Evolutionary conservation across 1,140 invertebrate species (phyloP), one percentile per base, ranked within the genome.

Genomic region (Vanessa atalanta): DNA sequence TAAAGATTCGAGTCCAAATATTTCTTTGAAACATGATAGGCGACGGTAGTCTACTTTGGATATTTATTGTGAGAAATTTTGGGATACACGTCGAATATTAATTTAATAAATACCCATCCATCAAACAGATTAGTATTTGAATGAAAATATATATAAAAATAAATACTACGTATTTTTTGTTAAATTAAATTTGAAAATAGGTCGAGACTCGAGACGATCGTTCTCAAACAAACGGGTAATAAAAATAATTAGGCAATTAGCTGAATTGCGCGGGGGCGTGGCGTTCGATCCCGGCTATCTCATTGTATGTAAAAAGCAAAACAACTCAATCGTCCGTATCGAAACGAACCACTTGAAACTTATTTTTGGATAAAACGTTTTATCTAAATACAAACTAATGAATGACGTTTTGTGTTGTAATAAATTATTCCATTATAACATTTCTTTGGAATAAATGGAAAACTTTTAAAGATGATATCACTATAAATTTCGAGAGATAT

Each of bases 191-290:
- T 88, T 84, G 77, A 86, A 88, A 88, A 89, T 87, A 80, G 84
- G 76, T 81, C 80, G 77, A 80, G 80, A 84, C 77, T 43, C 57
- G 57, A 78, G 79, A 70, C 79, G 57, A 8, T 77, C 68, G 73
- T 57, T 57, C 72, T 65, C 79, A 85, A 88, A 89, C 85, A 85
- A 88, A 88, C 81, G 84, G 88, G 87, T 83, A 88, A 89, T 91
- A 91, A 91, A 91, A 91, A 90, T 91, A 89, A 90, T 90, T 85
- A 89, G 84, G 79, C 88, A 87, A 88, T 91, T 89, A 88, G 79
- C 70, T 73, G 79, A 85, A 84, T 84, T 83, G 83, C 63, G 82
- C 78, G 86, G 79, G 76, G 87, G 87, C 88, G 88, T 79, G 85
- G 76, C 78, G 53, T 81, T 83, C 83, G 79, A 87, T 79, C 76